Conservation (phyloP, 2,888 invertebrate genomes). For the Tipula confusa region DNA sequence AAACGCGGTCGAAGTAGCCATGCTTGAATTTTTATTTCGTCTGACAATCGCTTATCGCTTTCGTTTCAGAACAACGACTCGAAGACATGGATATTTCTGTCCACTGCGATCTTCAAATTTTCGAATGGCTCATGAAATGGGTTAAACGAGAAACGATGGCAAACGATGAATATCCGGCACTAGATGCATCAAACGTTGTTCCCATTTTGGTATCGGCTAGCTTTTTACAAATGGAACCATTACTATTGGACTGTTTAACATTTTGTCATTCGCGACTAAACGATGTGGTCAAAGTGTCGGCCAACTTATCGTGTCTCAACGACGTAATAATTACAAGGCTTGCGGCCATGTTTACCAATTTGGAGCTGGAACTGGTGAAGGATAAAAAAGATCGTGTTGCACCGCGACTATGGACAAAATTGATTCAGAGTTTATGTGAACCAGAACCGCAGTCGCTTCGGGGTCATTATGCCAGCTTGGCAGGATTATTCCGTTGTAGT, state of each 20-base stretch:
- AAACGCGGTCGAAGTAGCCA: background rate
- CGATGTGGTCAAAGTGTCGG: slow-evolving; percentile 78
- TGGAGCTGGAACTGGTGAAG: slow-evolving; percentile 75
- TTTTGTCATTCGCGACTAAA: slow-evolving; percentile 84
- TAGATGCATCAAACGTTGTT: slow-evolving; percentile 81
- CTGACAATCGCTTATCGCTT: too few relatives aligned
- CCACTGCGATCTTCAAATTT: slow-evolving; percentile 92
- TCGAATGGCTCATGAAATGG: slow-evolving; percentile 96
- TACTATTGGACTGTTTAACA: slow-evolving; percentile 78
- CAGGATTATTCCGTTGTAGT: slow-evolving; percentile 68
- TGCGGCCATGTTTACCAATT: slow-evolving; percentile 82
- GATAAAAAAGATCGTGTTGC: slow-evolving; percentile 88
- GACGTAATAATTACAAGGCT: slow-evolving; percentile 70
- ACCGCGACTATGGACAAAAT: slow-evolving; percentile 76
- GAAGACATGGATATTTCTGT: slow-evolving; percentile 96
- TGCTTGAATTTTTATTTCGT: slow-evolving; percentile 34
- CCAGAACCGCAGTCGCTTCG: slow-evolving; percentile 68
- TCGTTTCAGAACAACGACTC: slow-evolving; percentile 55
- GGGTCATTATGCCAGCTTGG: slow-evolving; percentile 77
- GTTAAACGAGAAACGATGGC: slow-evolving; percentile 69
- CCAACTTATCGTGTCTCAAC: slow-evolving; percentile 83
- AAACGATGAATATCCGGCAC: slow-evolving; percentile 62
- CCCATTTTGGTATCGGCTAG: slow-evolving; percentile 92
- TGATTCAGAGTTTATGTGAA: slow-evolving; percentile 72
- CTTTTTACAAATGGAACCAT: slow-evolving; percentile 86